phyloP scores from a whole-genome alignment of 64 coral and sea anemone species.

The Hydrozoanthus tunicans region DNA sequence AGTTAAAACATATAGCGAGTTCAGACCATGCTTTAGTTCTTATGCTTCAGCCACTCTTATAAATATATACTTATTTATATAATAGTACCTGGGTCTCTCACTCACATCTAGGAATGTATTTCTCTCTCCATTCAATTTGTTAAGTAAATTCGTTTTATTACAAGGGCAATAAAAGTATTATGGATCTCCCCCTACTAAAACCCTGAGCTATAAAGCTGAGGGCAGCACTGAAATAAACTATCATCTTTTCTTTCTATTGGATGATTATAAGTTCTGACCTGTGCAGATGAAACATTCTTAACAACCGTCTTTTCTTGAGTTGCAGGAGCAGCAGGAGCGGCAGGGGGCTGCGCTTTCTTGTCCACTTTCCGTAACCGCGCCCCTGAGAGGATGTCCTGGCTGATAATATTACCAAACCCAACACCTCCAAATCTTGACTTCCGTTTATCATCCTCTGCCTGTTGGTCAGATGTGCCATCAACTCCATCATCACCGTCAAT shows the following conservation, averaged over 20 bases:
- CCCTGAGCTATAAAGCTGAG: too few species aligned
- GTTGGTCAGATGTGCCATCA: constrained; percentile 32
- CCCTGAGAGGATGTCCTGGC: constrained; percentile 63
- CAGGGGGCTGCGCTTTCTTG: constrained; percentile 57
- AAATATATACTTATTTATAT: too few species aligned
- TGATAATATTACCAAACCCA: constrained; percentile 77
- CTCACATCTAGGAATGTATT: too few species aligned
- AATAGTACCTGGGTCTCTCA: too few species aligned
- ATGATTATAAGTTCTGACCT: constrained; percentile 6
- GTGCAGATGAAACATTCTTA: background rate
- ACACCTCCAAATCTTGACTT: constrained; percentile 67
- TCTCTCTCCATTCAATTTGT: too few species aligned
- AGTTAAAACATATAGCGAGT: too few species aligned
- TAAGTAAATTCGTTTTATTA: too few species aligned
- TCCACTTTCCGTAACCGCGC: constrained; percentile 76
- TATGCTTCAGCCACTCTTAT: too few species aligned
- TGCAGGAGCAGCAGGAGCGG: background rate
- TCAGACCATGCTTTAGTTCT: too few species aligned
- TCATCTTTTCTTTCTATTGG: background rate
- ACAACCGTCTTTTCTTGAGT: constrained; percentile 30
- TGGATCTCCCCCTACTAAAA: too few species aligned
- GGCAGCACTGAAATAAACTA: background rate
- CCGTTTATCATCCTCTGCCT: constrained; percentile 26
- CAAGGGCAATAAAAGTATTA: too few species aligned
- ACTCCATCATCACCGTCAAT: constrained; percentile 31